phyloP scores from a whole-genome alignment of 2,888 invertebrate genomes.

The Thumatha senex region DNA sequence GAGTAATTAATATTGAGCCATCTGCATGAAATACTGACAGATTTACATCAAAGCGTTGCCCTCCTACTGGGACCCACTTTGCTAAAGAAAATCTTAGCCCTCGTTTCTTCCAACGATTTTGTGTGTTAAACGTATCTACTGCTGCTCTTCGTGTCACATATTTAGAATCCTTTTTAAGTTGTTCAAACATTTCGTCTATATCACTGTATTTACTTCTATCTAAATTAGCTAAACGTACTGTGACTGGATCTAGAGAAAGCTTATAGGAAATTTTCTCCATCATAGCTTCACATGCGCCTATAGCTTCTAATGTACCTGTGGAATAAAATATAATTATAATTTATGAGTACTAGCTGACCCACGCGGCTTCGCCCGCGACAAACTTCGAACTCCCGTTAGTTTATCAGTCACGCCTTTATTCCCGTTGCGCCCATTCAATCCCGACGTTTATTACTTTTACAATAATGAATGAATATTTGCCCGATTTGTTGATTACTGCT shows the following conservation, averaged over 20 bases:
- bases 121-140: constrained; percentile 80
- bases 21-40: constrained; percentile 66
- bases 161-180: constrained; percentile 75
- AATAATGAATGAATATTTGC: no score
- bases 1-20: constrained; percentile 87
- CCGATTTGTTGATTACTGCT: no score
- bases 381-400: no score
- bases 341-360: no score
- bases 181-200: constrained; percentile 71
- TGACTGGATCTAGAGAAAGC: constrained; percentile 80
- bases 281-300: constrained; percentile 40
- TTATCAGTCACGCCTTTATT: no score
- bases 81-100: constrained; percentile 84
- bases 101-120: constrained; percentile 89
- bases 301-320: constrained; percentile 76
- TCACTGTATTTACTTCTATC: constrained; percentile 34
- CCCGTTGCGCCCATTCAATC: no score
- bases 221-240: constrained; percentile 81
- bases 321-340: constrained; percentile 11
- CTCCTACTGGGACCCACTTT: constrained; percentile 69
- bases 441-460: no score
- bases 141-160: constrained; percentile 72
- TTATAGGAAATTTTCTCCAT: constrained; percentile 85
- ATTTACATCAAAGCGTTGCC: constrained; percentile 23
- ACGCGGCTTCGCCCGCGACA: no score